Base-by-base conservation (phyloP, 1,140 invertebrate genomes). In the Drosophila sturtevanti region DNA sequence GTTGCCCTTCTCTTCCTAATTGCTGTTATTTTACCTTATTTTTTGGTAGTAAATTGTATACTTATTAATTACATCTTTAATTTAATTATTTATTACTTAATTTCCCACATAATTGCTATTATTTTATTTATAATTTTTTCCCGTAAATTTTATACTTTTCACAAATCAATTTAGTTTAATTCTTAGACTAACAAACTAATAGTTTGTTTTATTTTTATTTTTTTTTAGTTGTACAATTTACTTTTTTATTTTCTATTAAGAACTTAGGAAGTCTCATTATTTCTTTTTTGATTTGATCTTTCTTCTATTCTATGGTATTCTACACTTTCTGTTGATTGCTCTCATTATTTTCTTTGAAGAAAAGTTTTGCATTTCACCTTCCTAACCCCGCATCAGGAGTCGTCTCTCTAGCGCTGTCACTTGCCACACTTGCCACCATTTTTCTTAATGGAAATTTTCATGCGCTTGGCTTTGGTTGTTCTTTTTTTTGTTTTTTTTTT, bases 381-480 rank as follows among this genome's bases (percentile, higher is more conserved):
- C 16, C 24, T 63, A 21, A 24, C 34, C 27, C 24, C 72, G n/a
- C n/a, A n/a, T n/a, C n/a, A n/a, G n/a, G n/a, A n/a, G n/a, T n/a
- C n/a, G n/a, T n/a, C n/a, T 31, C 7, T 31, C 27, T 31, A 31
- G 27, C 60, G 55, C 78, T 81, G 79, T 81, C 79, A 81, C 79
- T 81, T 81, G 79, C 79, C 79, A 81, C 79, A 81, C 79, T 81
- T 71, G 79, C 79, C 65, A 77, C 79, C 79, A 81, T 81, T 81
- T 81, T 81, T 81, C 79, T 81, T 81, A 81, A 81, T 81, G 79
- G 79, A 81, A 81, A 81, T 81, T 81, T 81, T 77, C 68, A 81
- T 73, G 79, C 79, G 66, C 79, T 81, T 81, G 79, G 79, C 79
- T 81, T 81, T 48, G n/a, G 37, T n/a, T 38, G 37, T 9, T 38